Evolutionary conservation across 2,888 invertebrate species (phyloP), one percentile per base, ranked within the genome.

Genomic region (Cephus nigrinus): DNA sequence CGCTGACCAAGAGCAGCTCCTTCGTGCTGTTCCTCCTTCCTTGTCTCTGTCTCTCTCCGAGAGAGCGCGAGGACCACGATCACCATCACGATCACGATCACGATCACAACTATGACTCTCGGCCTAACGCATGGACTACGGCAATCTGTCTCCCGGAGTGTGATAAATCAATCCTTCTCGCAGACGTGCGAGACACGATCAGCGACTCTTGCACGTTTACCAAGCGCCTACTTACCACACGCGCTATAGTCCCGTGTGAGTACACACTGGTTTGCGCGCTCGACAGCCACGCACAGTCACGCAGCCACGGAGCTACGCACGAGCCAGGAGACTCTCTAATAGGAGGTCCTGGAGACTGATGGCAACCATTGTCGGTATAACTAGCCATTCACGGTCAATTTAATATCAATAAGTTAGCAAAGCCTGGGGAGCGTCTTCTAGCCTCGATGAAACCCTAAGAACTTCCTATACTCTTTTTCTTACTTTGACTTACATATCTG

Each of bases 101-200:
- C 80, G 79, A 75, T 76, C 78, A 77, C 73, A 32, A 23, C 73
- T 73, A 30, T n/a, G 73, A 35, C 34, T 35, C 73, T 33, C 15
- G n/a, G 31, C 34, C 34, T 31, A 32, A 34, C 73, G 73, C n/a
- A 82, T 81, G 83, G 83, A 80, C 84, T 81, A 81, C 83, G 83
- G 87, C 86, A 88, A 89, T 90, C 90, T 87, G 90, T 89, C 90
- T 89, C 86, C 79, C 84, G 86, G 84, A 84, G 84, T 84, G 90
- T 89, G 90, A 90, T 90, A 89, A 90, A 90, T 90, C 90, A 90
- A 90, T 90, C 89, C 87, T 85, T 80, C 84, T 82, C 79, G 86
- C 78, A 82, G 87, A 87, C 87, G 88, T 87, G 86, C 86, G 86
- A 87, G 88, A 87, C 88, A 87, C 85, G 86, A 87, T 88, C 87